Conservation (phyloP, 1,140 invertebrate genomes). For the Whitmania pigra region DNA sequence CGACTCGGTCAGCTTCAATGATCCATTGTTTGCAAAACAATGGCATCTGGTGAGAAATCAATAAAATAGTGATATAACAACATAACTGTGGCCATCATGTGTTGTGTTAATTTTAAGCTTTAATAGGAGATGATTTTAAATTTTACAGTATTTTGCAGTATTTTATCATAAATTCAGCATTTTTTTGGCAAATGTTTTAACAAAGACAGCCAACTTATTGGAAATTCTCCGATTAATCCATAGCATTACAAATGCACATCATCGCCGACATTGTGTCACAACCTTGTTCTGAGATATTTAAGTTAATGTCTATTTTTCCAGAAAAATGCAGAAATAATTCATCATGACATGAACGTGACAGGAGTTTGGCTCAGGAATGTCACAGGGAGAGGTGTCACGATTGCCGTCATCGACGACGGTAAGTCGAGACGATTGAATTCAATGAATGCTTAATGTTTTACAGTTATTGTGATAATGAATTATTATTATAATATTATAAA, state of each 20-base stretch:
- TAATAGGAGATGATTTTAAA: neutral
- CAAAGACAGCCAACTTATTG: neutral
- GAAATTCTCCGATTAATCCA: neutral
- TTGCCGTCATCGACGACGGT: conserved; percentile 43
- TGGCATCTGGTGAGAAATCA: conserved; percentile 36
- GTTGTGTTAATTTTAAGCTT: neutral
- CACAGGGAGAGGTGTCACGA: conserved; percentile 39
- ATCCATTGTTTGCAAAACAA: conserved; percentile 33
- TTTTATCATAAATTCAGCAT: neutral
- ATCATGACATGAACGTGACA: conserved; percentile 40
- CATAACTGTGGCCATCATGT: neutral
- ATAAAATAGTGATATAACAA: neutral
- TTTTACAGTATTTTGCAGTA: too few species aligned
- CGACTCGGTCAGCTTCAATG: conserved; percentile 30
- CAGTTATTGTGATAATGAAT: too few species aligned
- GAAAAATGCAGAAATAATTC: conserved; percentile 25
- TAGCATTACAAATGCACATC: neutral
- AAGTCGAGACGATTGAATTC: conserved; percentile 2
- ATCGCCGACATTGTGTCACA: neutral
- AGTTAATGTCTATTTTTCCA: conserved; percentile 25
- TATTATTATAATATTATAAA: neutral
- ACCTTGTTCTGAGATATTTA: neutral
- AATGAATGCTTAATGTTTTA: neutral
- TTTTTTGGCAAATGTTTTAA: neutral
- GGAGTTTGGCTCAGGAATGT: conserved; percentile 36